Conservation (phyloP, 1,140 invertebrate genomes). For the Nasonia giraulti region DNA sequence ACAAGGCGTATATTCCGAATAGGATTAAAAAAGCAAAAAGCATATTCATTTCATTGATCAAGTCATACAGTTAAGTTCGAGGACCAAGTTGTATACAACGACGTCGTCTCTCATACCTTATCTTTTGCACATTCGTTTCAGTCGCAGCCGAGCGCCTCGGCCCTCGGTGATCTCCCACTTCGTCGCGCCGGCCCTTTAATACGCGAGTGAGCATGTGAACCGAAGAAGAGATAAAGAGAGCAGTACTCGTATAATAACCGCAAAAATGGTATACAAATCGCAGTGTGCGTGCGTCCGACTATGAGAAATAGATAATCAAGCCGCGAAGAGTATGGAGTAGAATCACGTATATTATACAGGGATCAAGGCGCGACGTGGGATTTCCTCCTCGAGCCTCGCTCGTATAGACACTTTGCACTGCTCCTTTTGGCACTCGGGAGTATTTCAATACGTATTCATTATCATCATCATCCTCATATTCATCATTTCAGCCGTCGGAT, state of each 20-base stretch:
- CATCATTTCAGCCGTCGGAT: slow-evolving; percentile 57
- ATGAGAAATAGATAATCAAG: neutral
- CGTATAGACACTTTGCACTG: slow-evolving; percentile 36
- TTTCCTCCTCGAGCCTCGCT: slow-evolving; percentile 6
- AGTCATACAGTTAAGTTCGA: slow-evolving; percentile 18
- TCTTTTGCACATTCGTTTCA: slow-evolving; percentile 30
- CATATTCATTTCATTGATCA: slow-evolving; percentile 29
- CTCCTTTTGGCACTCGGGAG: slow-evolving; percentile 69
- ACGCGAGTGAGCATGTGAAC: neutral
- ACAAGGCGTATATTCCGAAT: neutral
- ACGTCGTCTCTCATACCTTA: slow-evolving; percentile 20
- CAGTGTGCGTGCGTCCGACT: neutral
- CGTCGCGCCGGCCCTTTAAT: neutral
- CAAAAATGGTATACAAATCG: neutral
- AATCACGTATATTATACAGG: neutral
- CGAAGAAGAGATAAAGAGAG: neutral
- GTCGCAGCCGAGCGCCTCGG: slow-evolving; percentile 3
- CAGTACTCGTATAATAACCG: neutral
- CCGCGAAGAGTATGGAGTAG: neutral
- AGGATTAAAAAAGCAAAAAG: slow-evolving; percentile 33
- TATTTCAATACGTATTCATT: slow-evolving; percentile 62
- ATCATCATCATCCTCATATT: neutral
- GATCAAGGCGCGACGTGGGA: neutral
- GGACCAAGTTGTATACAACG: slow-evolving; percentile 35
- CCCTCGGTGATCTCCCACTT: neutral